Conservation (phyloP, 2,797 vertebrate genomes). For the Sebastes itinus region DNA sequence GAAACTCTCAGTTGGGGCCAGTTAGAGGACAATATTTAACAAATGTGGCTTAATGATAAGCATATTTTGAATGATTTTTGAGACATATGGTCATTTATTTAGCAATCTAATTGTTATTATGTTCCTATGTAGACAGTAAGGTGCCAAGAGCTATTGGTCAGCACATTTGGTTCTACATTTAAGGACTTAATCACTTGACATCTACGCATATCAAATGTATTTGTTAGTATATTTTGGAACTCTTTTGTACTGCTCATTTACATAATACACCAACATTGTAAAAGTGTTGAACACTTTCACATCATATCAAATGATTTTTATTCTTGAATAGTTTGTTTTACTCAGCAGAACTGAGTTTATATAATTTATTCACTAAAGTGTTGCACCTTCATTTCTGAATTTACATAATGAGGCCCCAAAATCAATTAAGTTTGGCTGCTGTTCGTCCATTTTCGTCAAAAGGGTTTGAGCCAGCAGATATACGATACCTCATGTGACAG, state of each 20-base stretch:
- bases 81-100: neutral
- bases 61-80: neutral
- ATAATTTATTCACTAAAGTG: constrained; percentile 5
- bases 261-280: neutral
- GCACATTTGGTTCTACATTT: neutral
- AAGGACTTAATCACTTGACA: neutral
- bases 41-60: neutral
- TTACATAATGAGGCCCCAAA: constrained; percentile 38
- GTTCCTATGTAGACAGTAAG: neutral
- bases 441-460: constrained; percentile 18
- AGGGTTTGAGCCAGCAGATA: constrained; percentile 51
- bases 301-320: neutral
- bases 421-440: constrained; percentile 52
- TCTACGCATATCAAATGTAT: neutral
- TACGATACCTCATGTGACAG: constrained; percentile 40
- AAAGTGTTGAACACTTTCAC: neutral
- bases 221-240: neutral
- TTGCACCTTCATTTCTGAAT: constrained; percentile 22
- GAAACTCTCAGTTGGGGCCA: neutral
- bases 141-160: neutral
- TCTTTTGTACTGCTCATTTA: neutral
- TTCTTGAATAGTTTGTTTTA: neutral
- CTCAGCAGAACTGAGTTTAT: neutral
- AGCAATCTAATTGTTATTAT: neutral
- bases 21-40: neutral